A percentile compares a stretch with the other conserved stretches of the same genome.
Evolutionary conservation across 2,797 vertebrate species (phyloP).

Genomic region (Sebastes iracundus): DNA sequence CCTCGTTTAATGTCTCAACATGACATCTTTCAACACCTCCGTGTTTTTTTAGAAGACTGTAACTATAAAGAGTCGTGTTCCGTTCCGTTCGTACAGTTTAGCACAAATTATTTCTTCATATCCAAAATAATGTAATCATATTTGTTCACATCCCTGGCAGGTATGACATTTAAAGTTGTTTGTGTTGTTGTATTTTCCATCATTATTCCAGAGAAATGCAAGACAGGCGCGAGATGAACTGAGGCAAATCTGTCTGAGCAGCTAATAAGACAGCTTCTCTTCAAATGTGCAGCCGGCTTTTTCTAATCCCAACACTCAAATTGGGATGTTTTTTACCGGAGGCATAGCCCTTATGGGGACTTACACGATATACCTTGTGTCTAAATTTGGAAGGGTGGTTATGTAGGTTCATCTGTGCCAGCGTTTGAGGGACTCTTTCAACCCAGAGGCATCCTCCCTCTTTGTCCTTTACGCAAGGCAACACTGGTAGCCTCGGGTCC

Average conservation of each 20-base stretch:
- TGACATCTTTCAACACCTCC: background rate
- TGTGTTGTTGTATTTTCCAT: background rate
- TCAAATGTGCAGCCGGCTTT: background rate
- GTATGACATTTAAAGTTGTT: background rate
- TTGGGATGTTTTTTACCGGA: background rate
- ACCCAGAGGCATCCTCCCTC: slow-evolving; percentile 38
- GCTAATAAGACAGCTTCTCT: background rate
- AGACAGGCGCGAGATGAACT: background rate
- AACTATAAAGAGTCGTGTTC: background rate
- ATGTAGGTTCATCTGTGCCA: slow-evolving; percentile 50
- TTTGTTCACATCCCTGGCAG: background rate
- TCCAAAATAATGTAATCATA: background rate
- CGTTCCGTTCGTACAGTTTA: background rate
- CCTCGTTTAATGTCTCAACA: background rate
- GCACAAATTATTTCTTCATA: background rate
- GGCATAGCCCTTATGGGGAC: background rate
- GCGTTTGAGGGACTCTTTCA: slow-evolving; percentile 41
- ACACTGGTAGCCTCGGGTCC: slow-evolving; percentile 62
- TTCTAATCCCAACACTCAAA: background rate
- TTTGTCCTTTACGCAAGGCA: slow-evolving; percentile 69
- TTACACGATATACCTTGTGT: slow-evolving; percentile 24
- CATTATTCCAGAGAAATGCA: slow-evolving; percentile 1
- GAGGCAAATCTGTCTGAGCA: background rate
- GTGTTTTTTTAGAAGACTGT: background rate
- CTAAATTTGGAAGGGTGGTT: slow-evolving; percentile 51